Percentiles rank a stretch among this genome's conserved stretches.
These are phyloP conservation scores for Hirtodrosophila alboralis DNA, from an alignment of 2,888 invertebrate species.

Conservation along the genomic window DNA sequence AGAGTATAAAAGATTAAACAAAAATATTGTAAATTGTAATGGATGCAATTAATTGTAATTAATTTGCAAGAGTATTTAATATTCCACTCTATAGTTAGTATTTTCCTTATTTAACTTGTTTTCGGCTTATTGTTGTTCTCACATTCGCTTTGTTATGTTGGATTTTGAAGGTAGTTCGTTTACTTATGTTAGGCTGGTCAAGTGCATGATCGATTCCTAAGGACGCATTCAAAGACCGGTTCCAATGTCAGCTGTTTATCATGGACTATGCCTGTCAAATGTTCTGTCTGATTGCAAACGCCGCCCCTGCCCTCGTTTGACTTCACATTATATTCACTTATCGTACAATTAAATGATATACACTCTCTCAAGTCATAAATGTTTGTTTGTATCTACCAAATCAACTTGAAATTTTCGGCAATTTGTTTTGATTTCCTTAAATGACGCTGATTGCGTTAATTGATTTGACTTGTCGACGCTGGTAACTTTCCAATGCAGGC, in stretches of 20 bases:
- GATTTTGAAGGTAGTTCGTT: slow-evolving; percentile 71
- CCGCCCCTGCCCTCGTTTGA: background rate
- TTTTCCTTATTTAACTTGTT: slow-evolving; percentile 1
- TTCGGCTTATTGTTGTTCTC: slow-evolving; percentile 9
- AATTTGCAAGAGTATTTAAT: slow-evolving; percentile 15
- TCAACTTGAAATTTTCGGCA: slow-evolving; percentile 41
- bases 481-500: slow-evolving; percentile 63
- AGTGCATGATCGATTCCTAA: slow-evolving; percentile 70
- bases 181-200: slow-evolving; percentile 61
- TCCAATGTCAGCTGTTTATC: slow-evolving; percentile 37
- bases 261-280: slow-evolving; percentile 37
- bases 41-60: too few species aligned
- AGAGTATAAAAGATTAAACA: too few species aligned
- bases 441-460: slow-evolving; percentile 69
- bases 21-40: too few species aligned
- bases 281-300: slow-evolving; percentile 27
- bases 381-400: slow-evolving; percentile 24
- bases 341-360: slow-evolving; percentile 26
- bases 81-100: slow-evolving; percentile 15
- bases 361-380: slow-evolving; percentile 8
- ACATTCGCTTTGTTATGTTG: slow-evolving; percentile 24
- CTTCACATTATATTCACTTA: slow-evolving; percentile 41
- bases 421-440: slow-evolving; percentile 70
- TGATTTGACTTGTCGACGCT: slow-evolving; percentile 56
- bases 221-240: slow-evolving; percentile 66